Conservation (phyloP, 1,140 invertebrate genomes). For the Apis cerana region DNA sequence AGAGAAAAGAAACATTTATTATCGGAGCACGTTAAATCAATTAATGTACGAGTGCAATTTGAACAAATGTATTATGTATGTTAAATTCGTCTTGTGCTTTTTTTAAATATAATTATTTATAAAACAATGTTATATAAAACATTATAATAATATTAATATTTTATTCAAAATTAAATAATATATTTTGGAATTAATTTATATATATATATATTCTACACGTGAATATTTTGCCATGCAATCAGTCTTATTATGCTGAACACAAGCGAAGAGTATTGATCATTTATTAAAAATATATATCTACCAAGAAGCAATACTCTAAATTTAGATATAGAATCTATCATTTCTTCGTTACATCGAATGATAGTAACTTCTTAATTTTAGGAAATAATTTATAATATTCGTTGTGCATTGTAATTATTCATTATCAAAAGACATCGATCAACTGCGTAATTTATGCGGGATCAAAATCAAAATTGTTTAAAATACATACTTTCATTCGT, state of each 20-base stretch:
- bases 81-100: not conserved
- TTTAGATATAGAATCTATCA: not conserved
- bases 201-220: not conserved
- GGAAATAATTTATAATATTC: not conserved
- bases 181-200: not conserved
- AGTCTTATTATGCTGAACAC: not conserved
- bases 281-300: not conserved
- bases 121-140: not conserved
- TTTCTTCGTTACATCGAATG: not conserved
- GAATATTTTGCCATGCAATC: not conserved
- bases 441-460: not conserved
- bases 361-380: not conserved
- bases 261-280: not conserved
- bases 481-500: not conserved
- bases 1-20: constrained; percentile 27
- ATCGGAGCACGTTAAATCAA: constrained; percentile 15
- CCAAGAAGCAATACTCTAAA: not conserved
- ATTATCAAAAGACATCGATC: not conserved
- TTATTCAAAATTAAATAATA: constrained; percentile 51
- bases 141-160: constrained; percentile 31
- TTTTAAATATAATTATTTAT: not conserved
- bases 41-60: constrained; percentile 28
- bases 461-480: not conserved
- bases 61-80: not conserved
- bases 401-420: too few species aligned